Base-by-base conservation (phyloP, 2,888 invertebrate genomes). In the Apocheima hispidaria region DNA sequence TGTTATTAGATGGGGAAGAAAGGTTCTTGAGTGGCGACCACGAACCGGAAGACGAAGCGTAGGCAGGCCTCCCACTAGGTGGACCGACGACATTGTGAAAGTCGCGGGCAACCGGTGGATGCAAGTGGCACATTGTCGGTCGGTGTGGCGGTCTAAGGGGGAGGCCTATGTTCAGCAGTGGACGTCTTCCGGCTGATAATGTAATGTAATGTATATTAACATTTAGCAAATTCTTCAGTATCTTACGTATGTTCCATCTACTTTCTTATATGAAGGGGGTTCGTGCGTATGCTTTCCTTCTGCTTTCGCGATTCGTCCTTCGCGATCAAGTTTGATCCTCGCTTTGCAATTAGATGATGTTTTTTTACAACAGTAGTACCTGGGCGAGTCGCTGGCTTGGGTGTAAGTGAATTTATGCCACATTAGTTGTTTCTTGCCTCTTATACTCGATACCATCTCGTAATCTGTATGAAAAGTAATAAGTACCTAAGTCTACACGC, bases 331-430 rank as follows among this genome's bases (percentile, higher is more conserved):
- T 20, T 14, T 43, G n/a, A 43, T n/a, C 41, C n/a, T 55, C 2
- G 63, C 54, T 26, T 30, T 54, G 38, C 63, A 58, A 2, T 21
- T 33, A 14, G 18, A n/a, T 23, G 33, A 7, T 18, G 48, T 23
- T 26, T 14, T 28, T 28, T 52, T 26, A 16, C 40, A 40, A 9
- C 41, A 43, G 23, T 46, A 46, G 28, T 46, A 28, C 10, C 30
- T 28, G 14, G 10, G 18, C 14, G 46, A 28, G 4, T 46, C 44
- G 14, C 4, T 53, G n/a, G 18, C 52, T 63, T 63, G 57, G 6
- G 49, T 44, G 49, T 70, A 82, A 0, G 80, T 81, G 35, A 68
- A 81, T 1, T 73, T 71, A 16, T 71, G 67, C 21, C 78, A 59
- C 64, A 79, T 63, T 1, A 82, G 46, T 3, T 78, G 23, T 10